Evolutionary conservation across 1,140 invertebrate species (phyloP).

Genomic region (Bombus picipes): DNA sequence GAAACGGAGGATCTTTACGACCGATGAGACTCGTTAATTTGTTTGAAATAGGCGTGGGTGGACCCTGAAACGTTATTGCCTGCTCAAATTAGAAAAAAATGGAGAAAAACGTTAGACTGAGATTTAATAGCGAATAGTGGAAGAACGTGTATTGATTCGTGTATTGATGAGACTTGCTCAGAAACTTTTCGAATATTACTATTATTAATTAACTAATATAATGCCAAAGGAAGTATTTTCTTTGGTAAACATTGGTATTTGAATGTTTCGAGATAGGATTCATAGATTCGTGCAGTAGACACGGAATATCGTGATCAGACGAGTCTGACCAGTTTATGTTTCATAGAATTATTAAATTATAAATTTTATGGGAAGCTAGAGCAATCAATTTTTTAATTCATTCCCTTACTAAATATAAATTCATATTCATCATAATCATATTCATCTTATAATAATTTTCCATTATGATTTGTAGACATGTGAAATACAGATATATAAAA

Average conservation of each 20-base stretch:
- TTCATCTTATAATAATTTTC: no score
- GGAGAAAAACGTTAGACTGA: background rate
- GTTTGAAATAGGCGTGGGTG: slow-evolving; percentile 28
- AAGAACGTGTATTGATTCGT: background rate
- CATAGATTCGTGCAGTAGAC: background rate
- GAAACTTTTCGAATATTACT: background rate
- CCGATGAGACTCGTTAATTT: slow-evolving; percentile 32
- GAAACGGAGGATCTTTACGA: slow-evolving; percentile 38
- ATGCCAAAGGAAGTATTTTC: background rate
- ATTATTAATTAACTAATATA: background rate
- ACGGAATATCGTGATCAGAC: background rate
- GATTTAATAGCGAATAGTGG: no score
- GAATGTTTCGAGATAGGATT: background rate
- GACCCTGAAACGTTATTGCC: background rate
- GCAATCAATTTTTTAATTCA: no score
- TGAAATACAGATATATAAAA: no score
- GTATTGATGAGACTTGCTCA: background rate
- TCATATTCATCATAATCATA: no score
- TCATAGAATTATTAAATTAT: background rate
- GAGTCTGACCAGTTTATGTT: background rate
- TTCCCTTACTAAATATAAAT: no score
- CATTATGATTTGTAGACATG: no score
- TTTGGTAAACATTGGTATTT: background rate
- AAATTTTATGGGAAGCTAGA: background rate
- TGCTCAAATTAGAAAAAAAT: background rate